A percentile compares a stretch with the other conserved stretches of the same genome.
These are phyloP conservation scores for Zaprionus vittiger DNA, from an alignment of 1,140 invertebrate species.

Conservation along the genomic window DNA sequence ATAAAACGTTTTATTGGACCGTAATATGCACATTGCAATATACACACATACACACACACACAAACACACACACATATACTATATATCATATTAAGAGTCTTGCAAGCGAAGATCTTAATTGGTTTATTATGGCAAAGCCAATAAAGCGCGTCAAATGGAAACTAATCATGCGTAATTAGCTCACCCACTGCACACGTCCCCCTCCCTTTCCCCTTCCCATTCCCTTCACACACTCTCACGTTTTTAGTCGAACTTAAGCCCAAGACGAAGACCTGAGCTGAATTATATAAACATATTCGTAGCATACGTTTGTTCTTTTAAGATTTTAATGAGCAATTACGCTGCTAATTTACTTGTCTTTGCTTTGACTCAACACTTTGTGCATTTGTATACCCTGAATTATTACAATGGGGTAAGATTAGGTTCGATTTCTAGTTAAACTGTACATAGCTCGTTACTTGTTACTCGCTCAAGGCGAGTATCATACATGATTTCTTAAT, in stretches of 20 bases:
- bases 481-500: no score
- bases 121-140: neutral
- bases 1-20: neutral
- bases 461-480: no score
- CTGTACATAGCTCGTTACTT: no score
- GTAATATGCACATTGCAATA: neutral
- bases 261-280: neutral
- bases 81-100: neutral
- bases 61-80: neutral
- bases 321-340: neutral
- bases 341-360: neutral
- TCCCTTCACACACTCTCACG: neutral
- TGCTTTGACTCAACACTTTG: neutral
- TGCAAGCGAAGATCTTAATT: neutral
- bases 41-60: neutral
- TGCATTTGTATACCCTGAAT: neutral
- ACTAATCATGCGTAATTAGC: constrained; percentile 2
- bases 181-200: neutral
- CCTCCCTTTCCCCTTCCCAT: neutral
- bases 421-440: no score
- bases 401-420: neutral
- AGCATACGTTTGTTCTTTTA: neutral
- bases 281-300: neutral
- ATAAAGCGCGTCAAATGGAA: neutral
- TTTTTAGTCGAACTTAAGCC: neutral